Evolutionary conservation across 2,113 vertebrate species (phyloP).

Genomic region (Gymnorhina tibicen): DNA sequence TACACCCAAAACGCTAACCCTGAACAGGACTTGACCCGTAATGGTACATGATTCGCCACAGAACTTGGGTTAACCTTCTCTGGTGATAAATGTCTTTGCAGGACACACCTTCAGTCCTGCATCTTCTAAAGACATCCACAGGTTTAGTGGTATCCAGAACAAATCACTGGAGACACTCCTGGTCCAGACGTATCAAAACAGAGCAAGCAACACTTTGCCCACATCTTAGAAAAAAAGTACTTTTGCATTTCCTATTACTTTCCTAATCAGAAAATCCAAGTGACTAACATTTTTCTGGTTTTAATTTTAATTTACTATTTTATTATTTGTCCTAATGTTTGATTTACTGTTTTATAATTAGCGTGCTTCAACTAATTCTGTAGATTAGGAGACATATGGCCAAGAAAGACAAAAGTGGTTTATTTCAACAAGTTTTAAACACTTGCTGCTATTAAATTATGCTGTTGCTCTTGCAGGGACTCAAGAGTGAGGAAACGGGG

Average conservation of each 20-base stretch:
- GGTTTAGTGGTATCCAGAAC: background rate
- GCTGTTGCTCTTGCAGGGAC: background rate
- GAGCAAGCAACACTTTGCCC: background rate
- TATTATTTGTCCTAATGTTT: background rate
- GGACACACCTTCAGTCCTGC: background rate
- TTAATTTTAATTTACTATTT: background rate
- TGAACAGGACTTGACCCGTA: background rate
- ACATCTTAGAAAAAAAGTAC: background rate
- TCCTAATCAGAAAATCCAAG: background rate
- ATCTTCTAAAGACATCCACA: background rate
- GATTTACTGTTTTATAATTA: background rate
- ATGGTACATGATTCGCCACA: background rate
- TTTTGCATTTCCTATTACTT: background rate
- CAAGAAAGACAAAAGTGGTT: background rate
- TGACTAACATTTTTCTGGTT: background rate
- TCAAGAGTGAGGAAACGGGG: fast-evolving
- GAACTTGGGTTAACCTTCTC: background rate
- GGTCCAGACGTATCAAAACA: background rate
- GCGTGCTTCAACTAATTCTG: background rate
- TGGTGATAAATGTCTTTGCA: background rate
- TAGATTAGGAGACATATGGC: background rate
- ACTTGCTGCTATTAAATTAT: background rate
- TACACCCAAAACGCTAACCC: background rate
- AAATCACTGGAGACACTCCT: background rate
- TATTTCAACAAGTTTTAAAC: background rate